Conservation (phyloP, 2,113 vertebrate species). For the Lophochroa leadbeateri region DNA sequence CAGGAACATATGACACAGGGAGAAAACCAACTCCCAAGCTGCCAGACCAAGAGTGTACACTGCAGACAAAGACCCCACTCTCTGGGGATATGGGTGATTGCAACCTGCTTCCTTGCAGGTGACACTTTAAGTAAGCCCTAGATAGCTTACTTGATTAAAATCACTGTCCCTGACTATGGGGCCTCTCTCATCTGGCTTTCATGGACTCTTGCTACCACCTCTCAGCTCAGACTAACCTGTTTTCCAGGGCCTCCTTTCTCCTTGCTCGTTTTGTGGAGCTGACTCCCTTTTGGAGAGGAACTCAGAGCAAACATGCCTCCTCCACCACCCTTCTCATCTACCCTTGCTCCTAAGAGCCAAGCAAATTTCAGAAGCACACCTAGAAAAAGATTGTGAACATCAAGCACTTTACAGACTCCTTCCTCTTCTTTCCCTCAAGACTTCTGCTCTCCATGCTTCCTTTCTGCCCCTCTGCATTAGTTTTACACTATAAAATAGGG, state of each 20-base stretch:
- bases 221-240: background rate
- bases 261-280: background rate
- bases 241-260: background rate
- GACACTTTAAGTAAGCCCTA: background rate
- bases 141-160: background rate
- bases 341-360: background rate
- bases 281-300: background rate
- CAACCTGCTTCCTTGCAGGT: conserved; percentile 23
- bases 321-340: background rate
- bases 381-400: background rate
- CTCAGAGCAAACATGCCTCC: background rate
- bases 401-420: background rate
- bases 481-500: background rate
- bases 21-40: background rate
- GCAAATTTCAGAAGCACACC: background rate
- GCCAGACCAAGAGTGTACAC: background rate
- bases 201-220: background rate
- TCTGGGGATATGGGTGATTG: background rate
- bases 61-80: background rate
- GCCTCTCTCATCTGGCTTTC: background rate
- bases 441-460: background rate
- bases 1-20: background rate
- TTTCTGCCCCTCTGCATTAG: background rate
- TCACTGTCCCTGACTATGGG: background rate
- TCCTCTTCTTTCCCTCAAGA: background rate